These are phyloP conservation scores for Thunnus albacares DNA, from an alignment of 2,797 vertebrate genomes.

Conservation along the genomic window DNA sequence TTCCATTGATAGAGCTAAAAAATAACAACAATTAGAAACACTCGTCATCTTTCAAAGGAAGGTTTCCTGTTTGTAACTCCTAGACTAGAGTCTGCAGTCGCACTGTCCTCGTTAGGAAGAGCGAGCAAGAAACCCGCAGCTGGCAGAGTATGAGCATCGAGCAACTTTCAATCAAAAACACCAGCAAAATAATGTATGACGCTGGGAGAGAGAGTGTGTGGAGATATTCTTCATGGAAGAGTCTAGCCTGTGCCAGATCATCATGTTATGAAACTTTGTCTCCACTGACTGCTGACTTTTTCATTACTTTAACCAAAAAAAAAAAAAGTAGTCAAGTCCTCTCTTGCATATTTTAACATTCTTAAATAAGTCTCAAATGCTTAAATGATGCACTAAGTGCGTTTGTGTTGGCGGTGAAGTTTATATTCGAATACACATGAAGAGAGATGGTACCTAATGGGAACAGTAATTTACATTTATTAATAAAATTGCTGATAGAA, in stretches of 20 bases:
- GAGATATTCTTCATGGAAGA: constrained; percentile 37
- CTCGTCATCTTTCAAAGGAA: constrained; percentile 1
- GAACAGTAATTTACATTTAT: constrained; percentile 27
- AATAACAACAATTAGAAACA: constrained; percentile 5
- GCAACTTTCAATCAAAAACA: constrained; percentile 55
- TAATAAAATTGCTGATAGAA: background rate
- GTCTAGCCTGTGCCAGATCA: constrained; percentile 26
- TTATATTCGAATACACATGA: constrained; percentile 16
- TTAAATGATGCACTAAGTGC: constrained; percentile 48
- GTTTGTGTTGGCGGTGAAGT: constrained; percentile 23
- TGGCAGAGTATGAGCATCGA: constrained; percentile 22
- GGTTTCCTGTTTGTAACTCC: background rate
- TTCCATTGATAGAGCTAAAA: constrained; percentile 7
- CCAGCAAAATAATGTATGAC: constrained; percentile 50
- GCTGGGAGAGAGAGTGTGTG: constrained; percentile 1
- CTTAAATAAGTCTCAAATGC: constrained; percentile 41
- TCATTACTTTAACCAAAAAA: constrained; percentile 47
- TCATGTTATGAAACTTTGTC: constrained; percentile 38
- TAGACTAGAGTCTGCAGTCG: background rate
- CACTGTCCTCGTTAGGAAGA: constrained; percentile 24
- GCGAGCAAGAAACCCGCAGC: background rate
- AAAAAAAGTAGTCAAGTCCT: constrained; percentile 1
- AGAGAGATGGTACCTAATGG: constrained; percentile 16
- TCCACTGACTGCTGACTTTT: constrained; percentile 49
- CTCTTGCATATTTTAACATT: constrained; percentile 52